Conservation (phyloP, 2,797 vertebrate genomes). For the Buphagus erythrorhynchus region DNA sequence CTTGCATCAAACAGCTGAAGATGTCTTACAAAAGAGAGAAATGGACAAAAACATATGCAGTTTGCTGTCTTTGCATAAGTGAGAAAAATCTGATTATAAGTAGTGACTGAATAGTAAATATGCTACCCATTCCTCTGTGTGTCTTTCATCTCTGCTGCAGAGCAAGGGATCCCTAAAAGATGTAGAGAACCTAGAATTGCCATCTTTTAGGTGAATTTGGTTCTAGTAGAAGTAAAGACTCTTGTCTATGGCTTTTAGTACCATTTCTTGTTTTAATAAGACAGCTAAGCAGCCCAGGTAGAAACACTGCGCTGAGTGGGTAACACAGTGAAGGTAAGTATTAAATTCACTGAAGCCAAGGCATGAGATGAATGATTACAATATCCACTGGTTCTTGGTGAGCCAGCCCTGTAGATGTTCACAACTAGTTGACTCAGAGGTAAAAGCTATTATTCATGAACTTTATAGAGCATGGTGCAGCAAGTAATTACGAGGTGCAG, state of each 20-base stretch:
- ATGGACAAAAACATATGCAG: neutral
- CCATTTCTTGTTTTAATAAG: neutral
- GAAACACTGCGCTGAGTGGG: neutral
- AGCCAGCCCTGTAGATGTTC: neutral
- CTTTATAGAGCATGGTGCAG: neutral
- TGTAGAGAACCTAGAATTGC: neutral
- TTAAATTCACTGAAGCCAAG: neutral
- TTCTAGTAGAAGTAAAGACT: neutral
- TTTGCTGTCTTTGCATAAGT: neutral
- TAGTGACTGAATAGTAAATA: neutral
- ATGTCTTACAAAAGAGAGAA: neutral
- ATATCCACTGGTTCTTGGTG: neutral
- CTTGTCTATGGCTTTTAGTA: neutral
- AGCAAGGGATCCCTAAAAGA: neutral
- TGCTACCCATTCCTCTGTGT: neutral
- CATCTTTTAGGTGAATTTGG: neutral
- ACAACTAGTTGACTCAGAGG: neutral
- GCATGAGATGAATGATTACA: neutral
- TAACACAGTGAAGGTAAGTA: neutral
- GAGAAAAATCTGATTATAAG: neutral
- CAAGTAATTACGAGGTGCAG: neutral
- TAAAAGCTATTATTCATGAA: conserved; percentile 15
- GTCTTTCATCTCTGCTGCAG: neutral
- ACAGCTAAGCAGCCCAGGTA: neutral
- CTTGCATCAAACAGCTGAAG: neutral